Evolutionary conservation across 92 coral and sea anemone species (phyloP), one percentile per base, ranked within the genome.

Genomic region (Porites divaricata): DNA sequence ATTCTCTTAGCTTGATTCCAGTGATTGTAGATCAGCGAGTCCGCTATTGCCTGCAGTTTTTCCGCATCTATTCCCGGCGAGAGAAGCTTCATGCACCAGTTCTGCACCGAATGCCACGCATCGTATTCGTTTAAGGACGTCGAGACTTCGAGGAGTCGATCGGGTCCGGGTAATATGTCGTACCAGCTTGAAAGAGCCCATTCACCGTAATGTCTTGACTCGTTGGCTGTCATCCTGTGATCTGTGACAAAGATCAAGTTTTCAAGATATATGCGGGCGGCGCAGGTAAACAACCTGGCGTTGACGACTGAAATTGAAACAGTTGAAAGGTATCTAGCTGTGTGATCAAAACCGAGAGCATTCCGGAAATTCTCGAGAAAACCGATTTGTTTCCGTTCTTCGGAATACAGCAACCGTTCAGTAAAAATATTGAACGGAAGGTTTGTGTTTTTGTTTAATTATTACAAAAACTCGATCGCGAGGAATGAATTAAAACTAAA

Each of bases 151-250:
- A 94, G 81, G 61, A 94, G 91, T 10, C 98, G 92, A 59, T 94
- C 87, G 1, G 94, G 95, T 4, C 98, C 95, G 14, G 98, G 95
- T 2, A 94, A 83, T n/a, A 92, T 89, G 56, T 94, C 95, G 53
- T 94, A 92, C 98, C 98, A 92, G 35, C 95, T 94, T 6, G 98
- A 94, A 13, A 94, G 72, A 89, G 93, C 91, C 98, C 98, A 94
- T 75, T 94, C 98, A 1, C 98, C 95, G 26, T 89, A 87, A 77
- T 94, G 98, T 6, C 86, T 59, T 15, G 49, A 17, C 19, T 59
- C 86, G 57, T 1, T 48, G 67, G 71, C 25, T 53, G 79, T 57
- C 86, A 82, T 82, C 61, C 8, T 61, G 78, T 16, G 53, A n/a
- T 28, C 50, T 45, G 1, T 13, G 53, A 50, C 45, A 35, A 0